Base-by-base conservation (phyloP, 2,797 vertebrate species). In the Eospalax fontanierii region DNA sequence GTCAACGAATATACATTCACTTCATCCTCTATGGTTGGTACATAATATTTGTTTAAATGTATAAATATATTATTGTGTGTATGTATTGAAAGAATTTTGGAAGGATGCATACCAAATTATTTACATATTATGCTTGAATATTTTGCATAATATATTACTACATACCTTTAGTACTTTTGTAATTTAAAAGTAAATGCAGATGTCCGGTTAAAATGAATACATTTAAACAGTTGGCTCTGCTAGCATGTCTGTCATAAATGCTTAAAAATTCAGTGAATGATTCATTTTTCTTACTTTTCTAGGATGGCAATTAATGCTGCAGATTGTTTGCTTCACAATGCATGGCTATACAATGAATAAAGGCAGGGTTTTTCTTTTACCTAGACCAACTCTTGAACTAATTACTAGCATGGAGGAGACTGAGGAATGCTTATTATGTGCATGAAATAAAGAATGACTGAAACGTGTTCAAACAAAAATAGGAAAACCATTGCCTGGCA, bases 111-210 rank as follows among this genome's bases (percentile, higher is more conserved):
- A 87, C 24, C 30, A 86, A 89, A 76, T 54, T 92, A 78, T n/a
- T 82, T 57, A 81, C 50, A 71, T 83, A 73, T 76, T 46, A 57
- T 87, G 9, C 18, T 95, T 70, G 10, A 63, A 71, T 75, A 76
- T 46, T 76, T 87, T 87, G 11, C 40, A 81, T 70, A 82, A 76
- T 66, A 59, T 76, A 87, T 87, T 83, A 79, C 28, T 35, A 50
- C 73, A 18, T 70, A 26, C 1, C 30, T 61, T 18, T 76, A 38
- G 61, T 93, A 46, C 35, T 10, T 85, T 92, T 81, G 70, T 92
- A 68, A 89, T 89, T 85, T 89, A 75, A 84, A 89, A 93, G n/a
- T 35, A 80, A 65, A 46, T 11, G n/a, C 30, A 95, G 14, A 4
- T 73, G 61, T 18, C 28, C 18, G 85, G 24, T 70, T 61, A 83